Conservation (phyloP, 2,888 invertebrate species). For the Lacanobia oleracea region DNA sequence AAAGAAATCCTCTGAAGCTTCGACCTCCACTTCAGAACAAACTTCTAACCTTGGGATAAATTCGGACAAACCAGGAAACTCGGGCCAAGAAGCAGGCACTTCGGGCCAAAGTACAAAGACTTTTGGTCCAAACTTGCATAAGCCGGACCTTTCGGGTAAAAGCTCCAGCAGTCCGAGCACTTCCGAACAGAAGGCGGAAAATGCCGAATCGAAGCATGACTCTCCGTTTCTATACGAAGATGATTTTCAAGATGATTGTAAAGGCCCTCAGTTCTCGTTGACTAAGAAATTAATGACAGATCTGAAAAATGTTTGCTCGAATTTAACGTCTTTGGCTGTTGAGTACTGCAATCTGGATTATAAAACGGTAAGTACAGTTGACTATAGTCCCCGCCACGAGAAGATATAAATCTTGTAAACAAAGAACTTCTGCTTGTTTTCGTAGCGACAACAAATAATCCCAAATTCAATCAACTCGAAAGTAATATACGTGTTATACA, state of each 20-base stretch:
- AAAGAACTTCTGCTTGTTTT: too few species aligned
- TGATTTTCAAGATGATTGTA: conserved; percentile 48
- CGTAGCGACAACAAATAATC: too few species aligned
- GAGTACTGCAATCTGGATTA: conserved; percentile 89
- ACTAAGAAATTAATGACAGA: conserved; percentile 73
- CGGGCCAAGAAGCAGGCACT: neutral
- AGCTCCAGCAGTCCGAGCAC: neutral
- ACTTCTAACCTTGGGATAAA: neutral
- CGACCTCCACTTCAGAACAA: neutral
- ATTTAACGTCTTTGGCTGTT: conserved; percentile 83
- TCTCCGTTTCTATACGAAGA: neutral
- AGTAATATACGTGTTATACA: too few species aligned
- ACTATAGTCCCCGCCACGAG: too few species aligned
- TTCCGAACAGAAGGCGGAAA: neutral
- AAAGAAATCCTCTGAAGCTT: neutral
- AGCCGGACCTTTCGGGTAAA: neutral
- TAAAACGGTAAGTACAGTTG: conserved; percentile 77
- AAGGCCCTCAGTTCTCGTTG: conserved; percentile 78
- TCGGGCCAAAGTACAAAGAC: neutral
- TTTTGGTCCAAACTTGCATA: neutral
- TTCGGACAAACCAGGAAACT: neutral
- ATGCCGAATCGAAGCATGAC: neutral
- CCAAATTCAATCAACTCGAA: too few species aligned
- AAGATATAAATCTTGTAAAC: too few species aligned
- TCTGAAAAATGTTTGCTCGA: conserved; percentile 78